phyloP scores from a whole-genome alignment of 2,113 vertebrate species.

The Megaptera novaeangliae region DNA sequence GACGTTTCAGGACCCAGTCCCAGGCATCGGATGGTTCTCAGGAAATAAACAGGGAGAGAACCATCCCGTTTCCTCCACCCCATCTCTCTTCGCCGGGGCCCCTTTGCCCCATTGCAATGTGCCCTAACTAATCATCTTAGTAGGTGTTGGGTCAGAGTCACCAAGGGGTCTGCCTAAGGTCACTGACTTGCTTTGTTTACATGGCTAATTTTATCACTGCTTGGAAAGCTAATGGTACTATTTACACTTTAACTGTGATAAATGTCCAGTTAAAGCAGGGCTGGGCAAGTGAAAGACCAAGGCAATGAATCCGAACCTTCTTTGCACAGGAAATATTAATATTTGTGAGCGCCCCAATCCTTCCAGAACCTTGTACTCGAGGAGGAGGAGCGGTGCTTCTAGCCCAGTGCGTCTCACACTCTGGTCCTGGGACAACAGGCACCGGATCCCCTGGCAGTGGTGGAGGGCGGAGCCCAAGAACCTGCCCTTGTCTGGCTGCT shows the following conservation, averaged over 20 bases:
- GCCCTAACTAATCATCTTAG: slow-evolving; percentile 78
- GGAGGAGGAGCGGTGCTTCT: background rate
- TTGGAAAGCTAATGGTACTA: slow-evolving; percentile 79
- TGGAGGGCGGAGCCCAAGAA: background rate
- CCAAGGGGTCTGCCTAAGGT: slow-evolving; percentile 79
- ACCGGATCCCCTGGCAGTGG: background rate
- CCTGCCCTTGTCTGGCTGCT: background rate
- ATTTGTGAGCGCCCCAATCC: background rate
- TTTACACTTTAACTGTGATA: slow-evolving; percentile 80
- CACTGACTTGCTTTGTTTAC: slow-evolving; percentile 81
- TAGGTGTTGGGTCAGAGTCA: slow-evolving; percentile 83
- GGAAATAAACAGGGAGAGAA: slow-evolving; percentile 68
- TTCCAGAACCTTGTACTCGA: background rate
- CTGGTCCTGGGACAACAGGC: background rate
- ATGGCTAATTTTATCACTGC: slow-evolving; percentile 82
- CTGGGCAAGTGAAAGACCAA: slow-evolving; percentile 72
- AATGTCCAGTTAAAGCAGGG: slow-evolving; percentile 78
- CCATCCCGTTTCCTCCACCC: background rate
- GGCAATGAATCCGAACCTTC: slow-evolving; percentile 72
- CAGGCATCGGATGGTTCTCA: slow-evolving; percentile 30
- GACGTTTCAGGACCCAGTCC: slow-evolving; percentile 53
- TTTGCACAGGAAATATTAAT: slow-evolving; percentile 37
- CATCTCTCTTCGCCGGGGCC: slow-evolving; percentile 62
- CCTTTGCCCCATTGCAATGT: slow-evolving; percentile 56
- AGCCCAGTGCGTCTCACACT: background rate